Evolutionary conservation across 2,888 invertebrate species (phyloP), one percentile per base, ranked within the genome.

Genomic region (Lepidonotus clava): DNA sequence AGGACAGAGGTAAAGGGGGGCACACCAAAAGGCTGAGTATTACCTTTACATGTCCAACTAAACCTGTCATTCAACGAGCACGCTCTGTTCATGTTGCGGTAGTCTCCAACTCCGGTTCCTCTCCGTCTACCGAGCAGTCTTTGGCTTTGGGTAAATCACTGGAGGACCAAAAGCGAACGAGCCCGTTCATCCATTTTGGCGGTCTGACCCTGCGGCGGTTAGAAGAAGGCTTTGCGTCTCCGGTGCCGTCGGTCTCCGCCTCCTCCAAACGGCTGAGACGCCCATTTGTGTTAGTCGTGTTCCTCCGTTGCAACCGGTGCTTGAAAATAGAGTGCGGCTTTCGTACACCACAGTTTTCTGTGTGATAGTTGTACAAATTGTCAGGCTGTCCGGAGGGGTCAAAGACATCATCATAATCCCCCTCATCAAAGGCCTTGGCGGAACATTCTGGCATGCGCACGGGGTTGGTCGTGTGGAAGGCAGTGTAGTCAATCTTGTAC

Each of bases 401-500:
- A 4, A 36, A 4, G 4, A 24, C 56, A 2, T 83, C 83, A 14
- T 83, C 32, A 11, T 21, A 6, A 0, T 83, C 61, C 8, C 83
- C 53, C 18, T 56, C 56, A 24, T 0, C 34, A 36, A 56, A 51
- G 11, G 53, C 77, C 32, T 40, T 86, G 6, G 86, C 86, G 5
- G 76, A 76, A 28, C 86, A 80, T 40, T 97, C 91, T 8, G 92
- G 92, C 66, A 91, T 92, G 46, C 93, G 92, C 40, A 93, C 91
- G 85, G 93, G 93, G 87, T 93, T 91, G 83, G 93, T 93, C 88
- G 92, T 91, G 89, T 94, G 93, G 90, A 94, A 94, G 83, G 93
- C 92, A 11, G 93, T 93, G 90, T 93, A 94, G 89, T 94, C 94
- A 36, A 94, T 93, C 89, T 92, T 92, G 91, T 94, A 94, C 88